Conservation (phyloP, 2,888 invertebrate genomes). For the Steromphala cineraria region DNA sequence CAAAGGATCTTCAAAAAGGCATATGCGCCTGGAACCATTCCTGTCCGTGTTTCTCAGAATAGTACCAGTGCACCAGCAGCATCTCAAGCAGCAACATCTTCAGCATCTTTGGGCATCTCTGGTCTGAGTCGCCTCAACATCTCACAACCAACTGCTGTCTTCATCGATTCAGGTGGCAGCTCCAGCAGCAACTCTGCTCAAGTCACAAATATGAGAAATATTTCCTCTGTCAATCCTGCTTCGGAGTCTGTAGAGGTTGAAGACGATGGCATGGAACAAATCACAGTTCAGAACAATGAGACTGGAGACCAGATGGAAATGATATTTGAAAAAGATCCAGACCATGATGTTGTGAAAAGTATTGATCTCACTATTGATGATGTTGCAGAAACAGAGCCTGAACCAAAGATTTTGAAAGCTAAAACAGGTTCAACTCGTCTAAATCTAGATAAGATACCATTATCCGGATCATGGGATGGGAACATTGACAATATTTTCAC, state of each 20-base stretch:
- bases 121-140: slow-evolving; percentile 26
- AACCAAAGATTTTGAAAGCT: not conserved
- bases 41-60: not conserved
- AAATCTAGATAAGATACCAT: not conserved
- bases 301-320: not conserved
- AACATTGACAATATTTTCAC: not conserved
- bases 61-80: not conserved
- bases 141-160: not conserved
- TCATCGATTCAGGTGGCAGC: not conserved
- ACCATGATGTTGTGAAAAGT: too few relatives aligned
- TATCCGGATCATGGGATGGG: not conserved
- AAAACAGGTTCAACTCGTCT: not conserved
- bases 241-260: not conserved
- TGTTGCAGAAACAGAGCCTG: not conserved
- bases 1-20: not conserved
- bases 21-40: not conserved
- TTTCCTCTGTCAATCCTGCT: not conserved
- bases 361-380: not conserved
- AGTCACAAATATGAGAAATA: not conserved
- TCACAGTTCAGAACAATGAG: not conserved
- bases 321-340: not conserved
- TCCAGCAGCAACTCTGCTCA: not conserved
- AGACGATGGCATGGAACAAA: not conserved
- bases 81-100: not conserved
- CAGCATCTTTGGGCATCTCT: slow-evolving; percentile 23